Evolutionary conservation across 1,140 invertebrate genomes (phyloP), one percentile per base, ranked within the genome.

Genomic region (Scaptomyza graminum): DNA sequence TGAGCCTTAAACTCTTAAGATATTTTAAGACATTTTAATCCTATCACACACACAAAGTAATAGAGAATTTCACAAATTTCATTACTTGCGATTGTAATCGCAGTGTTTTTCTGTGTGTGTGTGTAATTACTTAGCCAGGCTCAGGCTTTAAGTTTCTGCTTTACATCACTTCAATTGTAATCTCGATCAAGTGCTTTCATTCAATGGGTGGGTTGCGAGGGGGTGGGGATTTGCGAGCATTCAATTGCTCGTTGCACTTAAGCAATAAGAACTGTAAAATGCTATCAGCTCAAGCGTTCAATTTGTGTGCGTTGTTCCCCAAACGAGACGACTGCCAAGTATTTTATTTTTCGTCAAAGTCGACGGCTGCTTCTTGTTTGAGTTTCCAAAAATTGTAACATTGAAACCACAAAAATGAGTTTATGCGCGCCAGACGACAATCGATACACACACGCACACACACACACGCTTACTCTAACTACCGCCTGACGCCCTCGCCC

Each of bases 361-460:
- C 39, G 50, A 4, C 41, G 54, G 18, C 41, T 55, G 64, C 34
- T 50, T 47, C 41, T 72, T 72, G 67, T 66, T 75, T 75, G 72
- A 46, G 41, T 79, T 79, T 39, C 50, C 51, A 51, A 51, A 65
- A 79, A 50, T 46, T 79, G 55, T 79, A 61, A 52, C 39, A 64
- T 51, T 41, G 63, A 61, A 56, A 69, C 70, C 69, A 68, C 60
- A 75, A 59, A 64, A 63, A 70, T 59, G 68, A 71, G 52, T 51
- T 69, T 49, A 63, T 49, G 39, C 66, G 41, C 28, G 18, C 56
- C 28, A 69, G 31, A 50, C 66, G 41, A 41, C 47, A 64, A 9
- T 56, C 15, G 25, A 70, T 28, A 65, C 57, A 28, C 65, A 54
- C 49, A 28, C 12, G 3, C 22, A 13, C 25, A 50, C n/a, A 15